Evolutionary conservation across 2,113 vertebrate genomes (phyloP).

Genomic region (Podarcis cretensis): DNA sequence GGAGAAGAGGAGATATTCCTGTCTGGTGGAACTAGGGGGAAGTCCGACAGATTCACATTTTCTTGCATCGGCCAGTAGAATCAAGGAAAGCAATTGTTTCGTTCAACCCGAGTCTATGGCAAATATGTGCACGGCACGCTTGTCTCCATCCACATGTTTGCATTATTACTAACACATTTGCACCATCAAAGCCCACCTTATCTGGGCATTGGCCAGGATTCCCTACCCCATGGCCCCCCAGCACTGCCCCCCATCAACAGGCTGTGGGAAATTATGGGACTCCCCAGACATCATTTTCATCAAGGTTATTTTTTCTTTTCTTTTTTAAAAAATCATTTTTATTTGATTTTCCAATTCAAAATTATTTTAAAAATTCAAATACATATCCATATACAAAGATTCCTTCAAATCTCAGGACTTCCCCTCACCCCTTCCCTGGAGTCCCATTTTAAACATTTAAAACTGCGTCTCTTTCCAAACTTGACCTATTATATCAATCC

Average conservation of each 20-base stretch:
- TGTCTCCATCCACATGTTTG: neutral
- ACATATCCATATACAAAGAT: too few relatives aligned
- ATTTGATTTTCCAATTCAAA: too few relatives aligned
- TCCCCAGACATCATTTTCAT: too few relatives aligned
- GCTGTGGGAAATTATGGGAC: neutral
- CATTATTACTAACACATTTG: neutral
- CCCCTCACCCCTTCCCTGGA: too few relatives aligned
- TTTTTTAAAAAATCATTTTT: too few relatives aligned
- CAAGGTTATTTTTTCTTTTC: too few relatives aligned
- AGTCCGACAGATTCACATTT: rapidly evolving
- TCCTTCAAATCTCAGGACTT: too few relatives aligned
- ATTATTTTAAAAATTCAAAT: too few relatives aligned
- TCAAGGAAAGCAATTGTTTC: neutral
- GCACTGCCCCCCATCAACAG: neutral
- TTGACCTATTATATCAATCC: too few relatives aligned
- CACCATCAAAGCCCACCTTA: neutral
- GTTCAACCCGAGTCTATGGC: neutral
- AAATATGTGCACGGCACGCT: neutral
- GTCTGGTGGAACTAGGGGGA: neutral
- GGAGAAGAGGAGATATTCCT: neutral
- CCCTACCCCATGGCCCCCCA: neutral
- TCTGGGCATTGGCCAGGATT: neutral
- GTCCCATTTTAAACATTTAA: too few relatives aligned
- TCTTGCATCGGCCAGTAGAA: neutral
- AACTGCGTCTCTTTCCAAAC: too few relatives aligned